phyloP scores from a whole-genome alignment of 2,113 vertebrate genomes.

The Lathamus discolor region DNA sequence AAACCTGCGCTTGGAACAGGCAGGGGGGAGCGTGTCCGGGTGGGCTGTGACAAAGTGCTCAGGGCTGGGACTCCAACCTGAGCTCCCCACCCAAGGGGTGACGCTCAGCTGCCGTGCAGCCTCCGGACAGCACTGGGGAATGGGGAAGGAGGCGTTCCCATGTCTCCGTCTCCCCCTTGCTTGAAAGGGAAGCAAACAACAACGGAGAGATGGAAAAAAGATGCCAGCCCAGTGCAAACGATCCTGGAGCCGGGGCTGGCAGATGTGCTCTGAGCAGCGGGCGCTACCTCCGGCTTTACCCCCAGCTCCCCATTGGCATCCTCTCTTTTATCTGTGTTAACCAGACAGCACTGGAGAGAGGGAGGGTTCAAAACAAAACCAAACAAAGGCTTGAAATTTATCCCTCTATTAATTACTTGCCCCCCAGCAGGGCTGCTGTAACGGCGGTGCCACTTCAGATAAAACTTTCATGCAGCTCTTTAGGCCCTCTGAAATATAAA shows the following conservation, averaged over 20 bases:
- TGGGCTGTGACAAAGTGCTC: too few relatives aligned
- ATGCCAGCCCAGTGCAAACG: fast-evolving
- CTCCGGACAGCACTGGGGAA: neutral
- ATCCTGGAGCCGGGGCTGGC: fast-evolving
- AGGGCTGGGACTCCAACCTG: fast-evolving
- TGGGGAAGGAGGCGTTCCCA: neutral
- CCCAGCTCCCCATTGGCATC: fast-evolving
- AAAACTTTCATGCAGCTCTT: conserved; percentile 89
- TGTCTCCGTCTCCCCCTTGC: fast-evolving
- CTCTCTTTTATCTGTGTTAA: neutral
- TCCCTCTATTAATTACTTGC: conserved; percentile 84
- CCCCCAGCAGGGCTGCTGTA: conserved; percentile 68
- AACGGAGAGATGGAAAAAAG: fast-evolving
- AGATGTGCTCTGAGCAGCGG: fast-evolving
- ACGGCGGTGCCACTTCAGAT: conserved; percentile 81
- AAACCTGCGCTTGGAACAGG: fast-evolving
- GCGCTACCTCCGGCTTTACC: neutral
- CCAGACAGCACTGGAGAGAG: neutral
- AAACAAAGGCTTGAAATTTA: conserved; percentile 71
- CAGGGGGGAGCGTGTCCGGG: fast-evolving
- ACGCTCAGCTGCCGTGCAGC: neutral
- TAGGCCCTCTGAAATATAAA: conserved; percentile 89
- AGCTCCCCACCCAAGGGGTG: fast-evolving
- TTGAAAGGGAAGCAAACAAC: fast-evolving
- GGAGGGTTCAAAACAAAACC: neutral